Evolutionary conservation across 2,113 vertebrate species (phyloP), one percentile per base, ranked within the genome.

Genomic region (Megaceryle torquata): DNA sequence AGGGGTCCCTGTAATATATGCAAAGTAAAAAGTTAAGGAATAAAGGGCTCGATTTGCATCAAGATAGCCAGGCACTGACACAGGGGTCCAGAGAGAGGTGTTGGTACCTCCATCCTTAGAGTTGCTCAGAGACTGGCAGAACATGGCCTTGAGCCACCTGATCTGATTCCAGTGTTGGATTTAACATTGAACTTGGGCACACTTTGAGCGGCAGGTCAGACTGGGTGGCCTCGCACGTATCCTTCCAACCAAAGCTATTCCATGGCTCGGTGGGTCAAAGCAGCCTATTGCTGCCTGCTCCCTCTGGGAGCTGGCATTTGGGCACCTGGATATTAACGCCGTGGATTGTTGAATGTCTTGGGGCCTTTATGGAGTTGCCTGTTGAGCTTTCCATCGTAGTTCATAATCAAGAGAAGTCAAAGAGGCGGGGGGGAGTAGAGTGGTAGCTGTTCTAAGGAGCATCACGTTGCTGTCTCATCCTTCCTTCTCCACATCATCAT

Each of bases 371-470:
- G 0, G 11, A 22, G 15, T 48, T 31, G 17, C 28, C 76, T 50
- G 25, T 61, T 82, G 65, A 44, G 65, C 67, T 60, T 51, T 51
- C 28, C 59, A 9, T 31, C 18, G 0, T 5, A 13, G 31, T 5
- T 46, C 33, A 4, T 3, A 5, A 57, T 24, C 35, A 9, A 22
- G 68, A n/a, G 6, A 39, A n/a, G 26, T 25, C 15, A 2, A 28
- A 4, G n/a, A 4, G 37, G 35, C 37, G 3, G 0, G 1, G 0
- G 25, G 17, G 25, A 14, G 5, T 24, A 26, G 41, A 14, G 33
- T 6, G 11, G 33, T 13, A 22, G 31, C 56, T 48, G 3, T 44
- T 39, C 60, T 46, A 17, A 68, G 44, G 22, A 35, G 14, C 16
- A 1, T 29, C 53, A 1, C 1, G 1, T 6, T 41, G 24, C 75